phyloP scores from a whole-genome alignment of 2,888 invertebrate species.

The Leucozona laternaria region DNA sequence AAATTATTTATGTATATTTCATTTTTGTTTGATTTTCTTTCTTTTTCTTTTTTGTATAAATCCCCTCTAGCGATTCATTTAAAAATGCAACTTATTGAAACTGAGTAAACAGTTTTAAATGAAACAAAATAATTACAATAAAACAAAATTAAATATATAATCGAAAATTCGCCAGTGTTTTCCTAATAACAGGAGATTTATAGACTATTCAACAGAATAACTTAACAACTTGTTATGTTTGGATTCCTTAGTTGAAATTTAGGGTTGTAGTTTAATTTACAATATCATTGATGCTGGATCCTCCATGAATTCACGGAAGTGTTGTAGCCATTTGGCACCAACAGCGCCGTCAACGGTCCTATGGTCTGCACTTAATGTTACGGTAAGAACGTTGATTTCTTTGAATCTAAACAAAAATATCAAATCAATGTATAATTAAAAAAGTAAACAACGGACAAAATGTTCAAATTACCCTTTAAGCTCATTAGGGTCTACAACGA shows the following conservation, averaged over 20 bases:
- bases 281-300: constrained; percentile 97
- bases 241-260: constrained; percentile 12
- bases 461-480: constrained; percentile 88
- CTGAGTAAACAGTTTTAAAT: constrained; percentile 43
- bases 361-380: constrained; percentile 98
- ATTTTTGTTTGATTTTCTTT: constrained; percentile 17
- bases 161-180: constrained; percentile 52
- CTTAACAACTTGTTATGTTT: constrained; percentile 51
- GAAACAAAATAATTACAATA: constrained; percentile 41
- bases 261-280: constrained; percentile 84
- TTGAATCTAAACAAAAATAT: constrained; percentile 86
- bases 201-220: constrained; percentile 68
- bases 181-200: constrained; percentile 63
- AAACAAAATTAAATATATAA: constrained; percentile 22
- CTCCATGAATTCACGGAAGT: constrained; percentile 94
- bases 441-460: constrained; percentile 1
- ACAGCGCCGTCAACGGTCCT: constrained; percentile 99
- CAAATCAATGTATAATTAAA: background rate
- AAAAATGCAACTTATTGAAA: constrained; percentile 59
- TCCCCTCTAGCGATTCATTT: constrained; percentile 49
- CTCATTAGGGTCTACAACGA: constrained; percentile 89
- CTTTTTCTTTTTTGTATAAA: constrained; percentile 28
- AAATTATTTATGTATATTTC: constrained; percentile 20
- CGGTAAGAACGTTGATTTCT: constrained; percentile 90
- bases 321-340: constrained; percentile 97